Evolutionary conservation across 2,888 invertebrate species (phyloP).

Genomic region (Pandemis heparana): DNA sequence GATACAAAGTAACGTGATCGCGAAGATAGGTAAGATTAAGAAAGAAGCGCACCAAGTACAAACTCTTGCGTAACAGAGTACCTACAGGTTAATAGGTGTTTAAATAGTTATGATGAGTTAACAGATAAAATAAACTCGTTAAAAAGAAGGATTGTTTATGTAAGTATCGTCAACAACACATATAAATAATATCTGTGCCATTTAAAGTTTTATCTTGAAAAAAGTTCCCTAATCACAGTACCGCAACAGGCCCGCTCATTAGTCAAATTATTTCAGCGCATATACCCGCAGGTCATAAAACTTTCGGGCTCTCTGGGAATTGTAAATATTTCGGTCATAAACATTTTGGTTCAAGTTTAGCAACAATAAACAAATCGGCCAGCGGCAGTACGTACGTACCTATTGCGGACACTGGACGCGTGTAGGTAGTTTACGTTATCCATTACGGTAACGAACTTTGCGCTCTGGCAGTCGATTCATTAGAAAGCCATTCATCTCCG

Average conservation of each 20-base stretch:
- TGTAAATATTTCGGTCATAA: conserved; percentile 38
- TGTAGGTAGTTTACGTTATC: conserved; percentile 56
- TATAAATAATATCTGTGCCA: conserved; percentile 32
- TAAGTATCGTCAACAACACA: conserved; percentile 6
- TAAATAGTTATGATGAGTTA: neutral
- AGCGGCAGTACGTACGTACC: neutral
- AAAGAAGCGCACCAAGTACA: neutral
- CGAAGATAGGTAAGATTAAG: neutral
- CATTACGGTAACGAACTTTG: conserved; percentile 75
- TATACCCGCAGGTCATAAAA: conserved; percentile 41
- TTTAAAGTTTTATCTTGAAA: conserved; percentile 37
- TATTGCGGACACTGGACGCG: conserved; percentile 11
- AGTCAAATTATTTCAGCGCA: conserved; percentile 42
- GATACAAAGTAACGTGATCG: neutral
- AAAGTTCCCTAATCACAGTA: conserved; percentile 38
- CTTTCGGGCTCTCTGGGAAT: conserved; percentile 41
- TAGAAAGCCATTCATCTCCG: conserved; percentile 75
- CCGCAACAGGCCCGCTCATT: conserved; percentile 39
- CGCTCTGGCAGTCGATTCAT: conserved; percentile 68
- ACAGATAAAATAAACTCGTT: neutral
- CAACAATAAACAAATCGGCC: conserved; percentile 32
- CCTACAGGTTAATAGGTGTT: neutral
- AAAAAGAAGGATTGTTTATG: neutral
- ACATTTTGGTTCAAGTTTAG: conserved; percentile 35
- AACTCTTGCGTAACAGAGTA: neutral